Evolutionary conservation across 2,113 vertebrate species (phyloP).

Genomic region (Argyrosomus japonicus): DNA sequence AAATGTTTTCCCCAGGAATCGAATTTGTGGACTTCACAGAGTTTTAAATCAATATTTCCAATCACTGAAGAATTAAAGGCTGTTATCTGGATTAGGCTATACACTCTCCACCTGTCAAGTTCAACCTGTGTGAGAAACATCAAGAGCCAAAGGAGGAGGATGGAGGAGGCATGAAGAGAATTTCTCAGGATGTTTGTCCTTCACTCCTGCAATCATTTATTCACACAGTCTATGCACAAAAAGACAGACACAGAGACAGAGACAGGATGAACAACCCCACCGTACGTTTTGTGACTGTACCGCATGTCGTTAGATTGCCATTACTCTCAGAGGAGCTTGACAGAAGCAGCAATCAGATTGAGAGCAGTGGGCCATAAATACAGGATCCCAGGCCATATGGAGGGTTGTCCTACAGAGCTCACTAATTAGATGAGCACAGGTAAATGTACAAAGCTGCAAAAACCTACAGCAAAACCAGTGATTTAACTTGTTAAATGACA

Average conservation of each 20-base stretch:
- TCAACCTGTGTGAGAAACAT: not conserved
- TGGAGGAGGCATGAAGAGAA: no score
- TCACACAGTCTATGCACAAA: not conserved
- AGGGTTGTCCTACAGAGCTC: conserved; percentile 5
- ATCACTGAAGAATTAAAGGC: conserved; percentile 25
- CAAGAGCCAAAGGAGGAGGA: not conserved
- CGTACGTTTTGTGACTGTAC: not conserved
- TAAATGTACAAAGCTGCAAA: not conserved
- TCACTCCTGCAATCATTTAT: no score
- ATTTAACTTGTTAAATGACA: not conserved
- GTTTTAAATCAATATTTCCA: conserved; percentile 47
- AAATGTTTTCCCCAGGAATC: conserved; percentile 48
- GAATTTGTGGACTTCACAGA: conserved; percentile 51
- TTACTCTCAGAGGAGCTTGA: conserved; percentile 3
- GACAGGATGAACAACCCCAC: not conserved
- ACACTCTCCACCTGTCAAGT: not conserved
- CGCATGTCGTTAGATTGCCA: conserved; percentile 38
- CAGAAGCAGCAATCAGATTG: conserved; percentile 22
- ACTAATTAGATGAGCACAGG: not conserved
- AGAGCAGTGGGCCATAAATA: not conserved
- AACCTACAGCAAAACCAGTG: not conserved
- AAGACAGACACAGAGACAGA: not conserved
- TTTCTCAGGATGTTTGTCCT: no score
- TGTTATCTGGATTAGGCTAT: conserved; percentile 25
- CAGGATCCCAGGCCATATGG: not conserved